These are phyloP conservation scores for Doryteuthis pealeii DNA, from an alignment of 1,140 invertebrate genomes.

Conservation along the genomic window DNA sequence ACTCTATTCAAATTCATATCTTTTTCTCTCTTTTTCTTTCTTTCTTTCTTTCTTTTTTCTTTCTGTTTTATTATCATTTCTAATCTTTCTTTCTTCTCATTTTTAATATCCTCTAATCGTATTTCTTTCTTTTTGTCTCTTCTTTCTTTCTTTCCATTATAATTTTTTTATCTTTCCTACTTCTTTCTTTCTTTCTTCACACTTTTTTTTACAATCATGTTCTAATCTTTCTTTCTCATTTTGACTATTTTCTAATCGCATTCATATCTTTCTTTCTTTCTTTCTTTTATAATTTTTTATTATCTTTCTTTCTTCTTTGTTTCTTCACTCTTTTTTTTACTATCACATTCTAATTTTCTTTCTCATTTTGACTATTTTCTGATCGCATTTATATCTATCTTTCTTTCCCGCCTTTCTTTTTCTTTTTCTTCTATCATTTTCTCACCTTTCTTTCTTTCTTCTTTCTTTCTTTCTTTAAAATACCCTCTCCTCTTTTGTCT, in stretches of 20 bases:
- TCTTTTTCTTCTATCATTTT: neutral
- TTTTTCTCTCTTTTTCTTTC: neutral
- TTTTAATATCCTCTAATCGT: neutral
- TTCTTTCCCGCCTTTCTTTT: neutral
- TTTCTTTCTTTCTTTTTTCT: neutral
- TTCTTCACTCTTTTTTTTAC: neutral
- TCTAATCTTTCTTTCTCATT: neutral
- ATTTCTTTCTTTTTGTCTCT: neutral
- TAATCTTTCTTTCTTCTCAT: neutral
- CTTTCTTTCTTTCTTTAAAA: neutral
- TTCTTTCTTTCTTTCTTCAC: neutral
- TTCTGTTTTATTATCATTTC: neutral
- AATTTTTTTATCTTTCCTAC: neutral
- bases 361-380: neutral
- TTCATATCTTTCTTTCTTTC: neutral
- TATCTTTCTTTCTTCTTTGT: neutral
- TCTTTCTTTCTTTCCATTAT: neutral
- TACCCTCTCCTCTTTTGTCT: neutral
- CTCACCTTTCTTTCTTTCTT: neutral
- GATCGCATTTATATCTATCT: neutral
- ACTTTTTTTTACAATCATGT: neutral
- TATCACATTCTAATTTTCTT: neutral
- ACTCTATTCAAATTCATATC: too few species aligned
- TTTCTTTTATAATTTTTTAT: neutral
- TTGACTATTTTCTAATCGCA: too few species aligned